These are phyloP conservation scores for Itoplectis maculator DNA, from an alignment of 2,888 invertebrate species.

Conservation along the genomic window DNA sequence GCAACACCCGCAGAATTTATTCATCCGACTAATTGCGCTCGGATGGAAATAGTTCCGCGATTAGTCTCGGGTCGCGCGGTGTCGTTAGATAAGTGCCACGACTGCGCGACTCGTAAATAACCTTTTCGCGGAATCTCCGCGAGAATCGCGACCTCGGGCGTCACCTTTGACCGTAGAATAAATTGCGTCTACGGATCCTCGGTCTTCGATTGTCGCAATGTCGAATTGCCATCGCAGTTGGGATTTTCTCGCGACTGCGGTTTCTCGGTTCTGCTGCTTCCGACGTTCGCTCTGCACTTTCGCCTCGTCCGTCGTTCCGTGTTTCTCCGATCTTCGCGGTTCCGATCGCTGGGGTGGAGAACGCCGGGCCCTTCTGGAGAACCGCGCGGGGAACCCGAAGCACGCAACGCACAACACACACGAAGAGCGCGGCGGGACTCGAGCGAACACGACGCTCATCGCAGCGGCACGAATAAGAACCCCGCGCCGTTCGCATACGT, in stretches of 20 bases:
- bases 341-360: not conserved
- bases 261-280: no score
- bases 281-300: not conserved
- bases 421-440: not conserved
- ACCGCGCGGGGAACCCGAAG: constrained; percentile 8
- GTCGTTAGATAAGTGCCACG: not conserved
- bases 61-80: not conserved
- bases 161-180: constrained; percentile 23
- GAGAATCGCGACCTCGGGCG: not conserved
- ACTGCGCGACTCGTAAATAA: not conserved
- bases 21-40: not conserved
- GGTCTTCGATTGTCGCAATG: not conserved
- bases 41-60: not conserved
- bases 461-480: no score
- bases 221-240: not conserved
- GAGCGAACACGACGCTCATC: not conserved
- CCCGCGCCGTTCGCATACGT: not conserved
- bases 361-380: constrained; percentile 16
- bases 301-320: not conserved
- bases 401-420: constrained; percentile 19
- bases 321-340: constrained; percentile 1
- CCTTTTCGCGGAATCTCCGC: not conserved
- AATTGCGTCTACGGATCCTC: not conserved
- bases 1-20: no score
- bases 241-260: not conserved